Base-by-base conservation (phyloP, 2,888 invertebrate genomes). In the Lepidochitona cinerea region DNA sequence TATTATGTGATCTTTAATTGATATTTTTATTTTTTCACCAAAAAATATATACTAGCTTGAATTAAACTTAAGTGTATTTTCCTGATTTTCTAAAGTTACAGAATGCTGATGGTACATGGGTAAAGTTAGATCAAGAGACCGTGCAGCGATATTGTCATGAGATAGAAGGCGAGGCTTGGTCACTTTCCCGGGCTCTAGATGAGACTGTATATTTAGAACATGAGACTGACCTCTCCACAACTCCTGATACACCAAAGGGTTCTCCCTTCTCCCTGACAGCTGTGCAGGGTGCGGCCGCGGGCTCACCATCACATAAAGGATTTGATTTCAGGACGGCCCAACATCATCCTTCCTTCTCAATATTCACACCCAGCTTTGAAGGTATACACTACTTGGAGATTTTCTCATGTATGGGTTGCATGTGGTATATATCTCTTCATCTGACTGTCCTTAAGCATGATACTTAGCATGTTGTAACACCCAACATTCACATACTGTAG, bases 101-200 rank as follows among this genome's bases (percentile, higher is more conserved):
- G 84, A 99, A 99, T 91, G 96, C 95, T 83, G 99, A 99, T 89
- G 99, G 99, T 0, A 94, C 96, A 0, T 99, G 99, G 99, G 93
- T 99, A 72, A 93, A 97, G 33, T 92, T 99, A 75, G 96, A 95
- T 75, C 93, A 94, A 0, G 96, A 97, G 79, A 90, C 90, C 64
- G 92, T 93, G 71, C 92, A 92, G 73, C 93, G 93, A 84, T 94
- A 93, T 89, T 94, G 94, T 82, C 94, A 94, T 84, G 93, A 93
- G 77, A 92, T 92, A 68, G 94, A 94, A 53, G 93, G 93, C 0
- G 94, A 94, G 82, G 94, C 94, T 1, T 95, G 95, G 95, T 94
- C 94, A 0, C 90, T 95, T 66, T 94, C 94, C 0, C 92, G 93
- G 71, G 93, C 93, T 75, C 92, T 92, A 76, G 93, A 93, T 75